A percentile compares a stretch with the other conserved stretches of the same genome.
These are phyloP conservation scores for Cercopithecus petaurista DNA, from an alignment of 2,797 vertebrate species.

Conservation along the genomic window DNA sequence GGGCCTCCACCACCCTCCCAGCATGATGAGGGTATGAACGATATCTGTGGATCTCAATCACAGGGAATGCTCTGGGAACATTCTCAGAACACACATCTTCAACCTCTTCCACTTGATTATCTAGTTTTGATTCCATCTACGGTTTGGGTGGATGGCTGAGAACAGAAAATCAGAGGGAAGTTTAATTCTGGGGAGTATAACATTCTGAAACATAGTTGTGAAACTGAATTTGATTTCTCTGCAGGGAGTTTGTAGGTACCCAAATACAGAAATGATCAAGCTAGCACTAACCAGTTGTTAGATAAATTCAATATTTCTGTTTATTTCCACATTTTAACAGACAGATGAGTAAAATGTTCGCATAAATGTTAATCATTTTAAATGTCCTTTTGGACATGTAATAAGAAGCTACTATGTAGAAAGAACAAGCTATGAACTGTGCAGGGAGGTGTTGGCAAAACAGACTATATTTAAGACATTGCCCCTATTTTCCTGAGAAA, in stretches of 20 bases:
- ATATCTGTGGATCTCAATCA: slow-evolving; percentile 10
- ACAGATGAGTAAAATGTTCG: background rate
- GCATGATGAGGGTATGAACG: background rate
- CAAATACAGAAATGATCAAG: background rate
- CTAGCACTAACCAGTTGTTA: background rate
- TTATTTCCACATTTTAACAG: background rate
- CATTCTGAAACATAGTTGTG: background rate
- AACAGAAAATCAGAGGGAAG: background rate
- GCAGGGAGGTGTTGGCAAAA: background rate
- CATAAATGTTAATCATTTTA: background rate
- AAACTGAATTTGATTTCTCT: slow-evolving; percentile 11
- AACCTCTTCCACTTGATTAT: slow-evolving; percentile 43
- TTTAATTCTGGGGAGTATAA: background rate
- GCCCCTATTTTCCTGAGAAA: background rate
- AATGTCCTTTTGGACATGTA: background rate
- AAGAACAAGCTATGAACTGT: background rate
- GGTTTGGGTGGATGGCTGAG: background rate
- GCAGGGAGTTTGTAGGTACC: background rate
- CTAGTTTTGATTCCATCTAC: background rate
- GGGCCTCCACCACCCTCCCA: background rate
- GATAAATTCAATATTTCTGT: background rate
- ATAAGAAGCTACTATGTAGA: background rate
- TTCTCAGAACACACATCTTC: slow-evolving; percentile 64
- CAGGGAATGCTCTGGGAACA: slow-evolving; percentile 47
- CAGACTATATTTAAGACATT: background rate